Evolutionary conservation across 2,888 invertebrate genomes (phyloP).

Genomic region (Drosophila rubida): DNA sequence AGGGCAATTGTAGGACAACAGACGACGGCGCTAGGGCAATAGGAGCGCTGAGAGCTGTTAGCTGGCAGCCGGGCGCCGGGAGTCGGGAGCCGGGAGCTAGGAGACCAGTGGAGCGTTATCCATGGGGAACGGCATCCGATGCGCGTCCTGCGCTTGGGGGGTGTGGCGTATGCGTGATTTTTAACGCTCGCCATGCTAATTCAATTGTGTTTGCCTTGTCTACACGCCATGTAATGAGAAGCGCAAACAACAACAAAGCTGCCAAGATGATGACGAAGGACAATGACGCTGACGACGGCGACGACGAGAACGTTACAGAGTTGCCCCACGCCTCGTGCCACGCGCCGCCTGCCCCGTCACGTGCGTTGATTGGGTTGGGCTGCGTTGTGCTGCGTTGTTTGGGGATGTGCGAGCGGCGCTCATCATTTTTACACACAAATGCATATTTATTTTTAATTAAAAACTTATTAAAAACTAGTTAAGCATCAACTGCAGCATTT

Average conservation of each 20-base stretch:
- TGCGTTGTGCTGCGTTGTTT: constrained; percentile 5
- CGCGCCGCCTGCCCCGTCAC: constrained; percentile 54
- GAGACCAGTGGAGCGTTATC: constrained; percentile 36
- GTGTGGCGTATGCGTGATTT: constrained; percentile 78
- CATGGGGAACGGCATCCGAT: constrained; percentile 44
- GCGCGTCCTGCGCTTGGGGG: constrained; percentile 26
- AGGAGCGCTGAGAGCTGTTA: constrained; percentile 59
- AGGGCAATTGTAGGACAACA: constrained; percentile 77
- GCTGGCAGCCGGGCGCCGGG: background rate
- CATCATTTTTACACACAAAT: constrained; percentile 79
- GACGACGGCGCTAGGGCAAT: background rate
- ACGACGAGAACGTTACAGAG: constrained; percentile 25
- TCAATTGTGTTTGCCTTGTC: constrained; percentile 79
- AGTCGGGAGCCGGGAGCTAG: background rate
- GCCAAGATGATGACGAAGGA: constrained; percentile 49
- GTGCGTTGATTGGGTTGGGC: constrained; percentile 39
- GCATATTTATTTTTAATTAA: constrained; percentile 81
- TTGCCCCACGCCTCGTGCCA: constrained; percentile 28
- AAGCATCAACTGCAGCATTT: constrained; percentile 80
- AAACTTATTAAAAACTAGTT: constrained; percentile 81
- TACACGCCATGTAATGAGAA: constrained; percentile 79
- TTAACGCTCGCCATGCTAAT: constrained; percentile 75
- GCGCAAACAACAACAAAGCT: constrained; percentile 65
- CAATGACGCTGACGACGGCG: constrained; percentile 12
- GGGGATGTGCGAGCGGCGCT: constrained; percentile 31